Conservation (phyloP, 1,140 invertebrate species). For the Dreissena polymorpha region DNA sequence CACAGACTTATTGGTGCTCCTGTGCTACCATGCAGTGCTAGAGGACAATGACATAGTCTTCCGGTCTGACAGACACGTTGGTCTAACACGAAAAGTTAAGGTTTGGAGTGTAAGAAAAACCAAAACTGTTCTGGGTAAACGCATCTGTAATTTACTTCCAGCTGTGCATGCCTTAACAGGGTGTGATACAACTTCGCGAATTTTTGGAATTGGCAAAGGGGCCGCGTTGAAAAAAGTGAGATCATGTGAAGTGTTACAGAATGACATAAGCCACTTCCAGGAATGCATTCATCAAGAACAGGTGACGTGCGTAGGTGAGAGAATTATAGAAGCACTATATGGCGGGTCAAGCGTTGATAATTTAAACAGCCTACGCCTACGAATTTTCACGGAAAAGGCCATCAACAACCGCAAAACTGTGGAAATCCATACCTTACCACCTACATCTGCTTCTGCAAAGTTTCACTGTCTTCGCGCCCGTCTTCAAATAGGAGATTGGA, state of each 20-base stretch:
- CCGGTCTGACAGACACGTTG: conserved; percentile 11
- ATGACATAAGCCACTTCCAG: background rate
- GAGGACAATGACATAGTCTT: conserved; percentile 1
- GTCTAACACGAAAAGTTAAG: conserved; percentile 15
- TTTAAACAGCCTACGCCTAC: conserved; percentile 6
- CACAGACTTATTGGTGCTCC: conserved; percentile 29
- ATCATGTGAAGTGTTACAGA: too few species aligned
- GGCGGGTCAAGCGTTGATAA: background rate
- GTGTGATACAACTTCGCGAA: too few species aligned
- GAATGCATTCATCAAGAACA: background rate
- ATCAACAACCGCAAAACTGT: conserved; percentile 9
- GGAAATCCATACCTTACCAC: conserved; percentile 22
- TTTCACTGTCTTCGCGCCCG: conserved; percentile 26
- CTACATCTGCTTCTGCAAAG: conserved; percentile 36
- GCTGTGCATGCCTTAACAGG: conserved; percentile 53
- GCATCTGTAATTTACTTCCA: background rate
- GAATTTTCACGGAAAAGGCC: background rate
- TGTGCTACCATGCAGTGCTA: conserved; percentile 6
- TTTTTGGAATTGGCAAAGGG: too few species aligned
- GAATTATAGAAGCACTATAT: conserved; percentile 24
- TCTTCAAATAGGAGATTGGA: conserved; percentile 34
- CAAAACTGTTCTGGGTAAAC: background rate
- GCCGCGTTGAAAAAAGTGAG: too few species aligned
- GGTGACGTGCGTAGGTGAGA: conserved; percentile 26
- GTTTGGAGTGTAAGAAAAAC: conserved; percentile 27